Evolutionary conservation across 2,888 invertebrate species (phyloP).

Genomic region (Tuberolachnus salignus): DNA sequence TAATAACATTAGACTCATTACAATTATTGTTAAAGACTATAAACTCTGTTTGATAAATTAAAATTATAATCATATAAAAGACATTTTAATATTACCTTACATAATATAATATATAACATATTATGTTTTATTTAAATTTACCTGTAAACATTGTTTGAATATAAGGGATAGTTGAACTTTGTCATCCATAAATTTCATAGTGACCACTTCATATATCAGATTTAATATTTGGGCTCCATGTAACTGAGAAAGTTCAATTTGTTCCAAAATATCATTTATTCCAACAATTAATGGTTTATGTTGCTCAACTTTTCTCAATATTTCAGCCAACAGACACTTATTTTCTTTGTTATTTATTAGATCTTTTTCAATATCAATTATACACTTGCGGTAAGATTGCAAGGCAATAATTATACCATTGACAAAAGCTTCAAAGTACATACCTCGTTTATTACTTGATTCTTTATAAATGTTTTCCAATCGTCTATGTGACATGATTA

Average conservation of each 20-base stretch:
- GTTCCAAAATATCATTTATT: slow-evolving; percentile 33
- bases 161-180: slow-evolving; percentile 30
- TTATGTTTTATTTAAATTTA: slow-evolving; percentile 13
- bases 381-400: slow-evolving; percentile 21
- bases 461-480: background rate
- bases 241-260: slow-evolving; percentile 35
- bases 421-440: slow-evolving; percentile 38
- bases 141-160: slow-evolving; percentile 54
- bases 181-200: slow-evolving; percentile 24
- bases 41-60: background rate
- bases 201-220: slow-evolving; percentile 23
- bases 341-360: slow-evolving; percentile 35
- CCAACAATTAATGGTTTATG: slow-evolving; percentile 37
- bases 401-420: slow-evolving; percentile 23
- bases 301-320: slow-evolving; percentile 41
- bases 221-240: slow-evolving; percentile 44
- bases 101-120: too few species aligned
- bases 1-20: background rate
- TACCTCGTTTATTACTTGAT: background rate
- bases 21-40: background rate
- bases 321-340: slow-evolving; percentile 30
- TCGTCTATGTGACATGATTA: background rate
- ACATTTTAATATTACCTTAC: too few species aligned
- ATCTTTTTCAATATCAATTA: slow-evolving; percentile 31
- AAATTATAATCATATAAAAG: background rate